Evolutionary conservation across 2,113 vertebrate genomes (phyloP), one percentile per base, ranked within the genome.

Genomic region (Prunella himalayana): DNA sequence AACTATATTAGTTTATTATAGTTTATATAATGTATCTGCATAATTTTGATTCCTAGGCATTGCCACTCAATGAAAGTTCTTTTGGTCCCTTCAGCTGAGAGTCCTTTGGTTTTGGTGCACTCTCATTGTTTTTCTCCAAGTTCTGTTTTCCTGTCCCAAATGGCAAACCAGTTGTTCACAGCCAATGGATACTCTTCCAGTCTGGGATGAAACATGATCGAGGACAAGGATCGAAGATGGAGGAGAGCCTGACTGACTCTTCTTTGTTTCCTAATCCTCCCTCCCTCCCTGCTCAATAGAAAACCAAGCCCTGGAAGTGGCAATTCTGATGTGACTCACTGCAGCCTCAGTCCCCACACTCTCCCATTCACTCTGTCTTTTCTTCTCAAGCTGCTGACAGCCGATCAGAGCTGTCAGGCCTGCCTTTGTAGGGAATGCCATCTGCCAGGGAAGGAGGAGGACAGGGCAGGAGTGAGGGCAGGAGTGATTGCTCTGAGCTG

Each of bases 181-280:
- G 66, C 42, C 47, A 50, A 2, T 0, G 2, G 39, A 4, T 21
- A 3, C 12, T 54, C 23, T 61, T 66, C 47, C 16, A 71, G 13
- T 51, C 28, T 66, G 70, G 17, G 19, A 18, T 71, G 45, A n/a
- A 72, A 45, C 24, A 3, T 18, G 19, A 53, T 4, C 0, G 6
- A 79, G 69, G 41, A 42, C 8, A 25, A 61, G 45, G 31, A 57
- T 4, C 0, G 3, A 60, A 49, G 42, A 8, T 6, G 30, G 15
- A 63, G n/a, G 25, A 59, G 35, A 71, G 15, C 27, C 53, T 64
- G 56, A 28, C 44, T 45, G 22, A 35, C n/a, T 84, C 8, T 6
- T 37, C 22, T 85, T 39, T 79, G 56, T 79, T 80, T 86, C 33
- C 33, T 66, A 37, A 30, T 71, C 18, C 33, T 76, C 31, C 18